Conservation (phyloP, 2,797 vertebrate genomes). For the Acanthurus lineatus region DNA sequence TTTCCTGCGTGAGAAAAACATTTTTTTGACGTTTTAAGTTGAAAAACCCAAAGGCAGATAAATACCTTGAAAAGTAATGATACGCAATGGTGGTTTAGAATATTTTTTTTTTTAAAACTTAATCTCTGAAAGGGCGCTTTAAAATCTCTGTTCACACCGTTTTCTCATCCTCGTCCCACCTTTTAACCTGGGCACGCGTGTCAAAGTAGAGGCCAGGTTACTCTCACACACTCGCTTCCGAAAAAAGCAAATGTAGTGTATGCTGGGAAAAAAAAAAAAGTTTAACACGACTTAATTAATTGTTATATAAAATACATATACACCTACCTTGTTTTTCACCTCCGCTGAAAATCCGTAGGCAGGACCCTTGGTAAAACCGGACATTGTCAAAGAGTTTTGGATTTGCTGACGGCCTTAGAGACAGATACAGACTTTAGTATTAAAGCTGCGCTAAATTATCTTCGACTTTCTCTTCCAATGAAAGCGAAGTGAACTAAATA, state of each 20-base stretch:
- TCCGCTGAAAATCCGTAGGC: constrained; percentile 85
- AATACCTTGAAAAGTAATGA: too few species aligned
- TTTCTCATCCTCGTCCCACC: constrained; percentile 1
- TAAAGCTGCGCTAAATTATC: constrained; percentile 48
- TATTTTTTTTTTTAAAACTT: rapidly evolving
- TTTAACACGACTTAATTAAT: neutral
- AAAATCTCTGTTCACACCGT: rapidly evolving
- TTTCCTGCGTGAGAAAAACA: neutral
- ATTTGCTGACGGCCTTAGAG: neutral
- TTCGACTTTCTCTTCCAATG: constrained; percentile 74
- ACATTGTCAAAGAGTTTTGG: constrained; percentile 68
- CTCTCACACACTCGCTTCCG: neutral
- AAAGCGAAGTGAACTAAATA: constrained; percentile 66
- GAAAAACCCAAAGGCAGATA: too few species aligned
- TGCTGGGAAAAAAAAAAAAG: constrained; percentile 1
- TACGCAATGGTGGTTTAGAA: neutral
- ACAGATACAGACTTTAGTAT: neutral
- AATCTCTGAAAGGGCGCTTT: neutral
- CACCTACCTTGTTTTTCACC: constrained; percentile 85
- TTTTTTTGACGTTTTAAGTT: too few species aligned
- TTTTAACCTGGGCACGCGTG: constrained; percentile 18
- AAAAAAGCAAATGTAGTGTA: neutral
- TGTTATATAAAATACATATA: neutral
- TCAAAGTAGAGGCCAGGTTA: constrained; percentile 76
- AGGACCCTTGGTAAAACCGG: constrained; percentile 81